phyloP scores from a whole-genome alignment of 1,140 invertebrate species.

The Temnothorax longispinosus region DNA sequence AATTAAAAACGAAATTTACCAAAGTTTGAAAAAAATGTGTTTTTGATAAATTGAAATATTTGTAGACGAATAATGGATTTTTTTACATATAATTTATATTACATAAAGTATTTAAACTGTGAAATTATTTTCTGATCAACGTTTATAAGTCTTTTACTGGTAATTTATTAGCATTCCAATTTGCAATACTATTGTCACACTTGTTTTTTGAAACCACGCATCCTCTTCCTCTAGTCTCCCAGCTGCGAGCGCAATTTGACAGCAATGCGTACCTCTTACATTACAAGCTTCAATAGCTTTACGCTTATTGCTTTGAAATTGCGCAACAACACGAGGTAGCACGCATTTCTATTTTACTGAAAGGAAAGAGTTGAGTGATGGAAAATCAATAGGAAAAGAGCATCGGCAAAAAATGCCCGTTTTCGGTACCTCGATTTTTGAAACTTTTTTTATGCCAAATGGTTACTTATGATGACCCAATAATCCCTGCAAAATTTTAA shows the following conservation, averaged over 20 bases:
- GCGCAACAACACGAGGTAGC: conserved; percentile 62
- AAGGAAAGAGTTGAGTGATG: background rate
- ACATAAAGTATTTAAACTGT: background rate
- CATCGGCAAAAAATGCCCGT: too few relatives aligned
- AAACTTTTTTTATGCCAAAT: too few relatives aligned
- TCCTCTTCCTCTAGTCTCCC: background rate
- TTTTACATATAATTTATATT: background rate
- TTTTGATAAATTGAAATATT: conserved; percentile 2
- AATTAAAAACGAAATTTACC: background rate
- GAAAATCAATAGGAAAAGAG: background rate
- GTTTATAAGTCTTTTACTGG: conserved; percentile 45
- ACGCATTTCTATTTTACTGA: background rate
- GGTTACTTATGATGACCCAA: too few relatives aligned
- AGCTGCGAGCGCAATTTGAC: background rate
- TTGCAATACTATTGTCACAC: conserved; percentile 74
- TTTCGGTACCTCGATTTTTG: too few relatives aligned
- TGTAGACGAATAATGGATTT: background rate
- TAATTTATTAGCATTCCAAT: conserved; percentile 76
- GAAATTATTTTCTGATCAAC: conserved; percentile 11
- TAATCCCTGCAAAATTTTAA: too few relatives aligned
- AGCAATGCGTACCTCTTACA: conserved; percentile 52
- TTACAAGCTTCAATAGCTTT: conserved; percentile 69
- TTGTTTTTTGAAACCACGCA: conserved; percentile 12
- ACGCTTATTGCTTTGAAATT: conserved; percentile 77
- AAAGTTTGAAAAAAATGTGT: background rate